phyloP scores from a whole-genome alignment of 2,888 invertebrate species.

The Nycteola revayana region DNA sequence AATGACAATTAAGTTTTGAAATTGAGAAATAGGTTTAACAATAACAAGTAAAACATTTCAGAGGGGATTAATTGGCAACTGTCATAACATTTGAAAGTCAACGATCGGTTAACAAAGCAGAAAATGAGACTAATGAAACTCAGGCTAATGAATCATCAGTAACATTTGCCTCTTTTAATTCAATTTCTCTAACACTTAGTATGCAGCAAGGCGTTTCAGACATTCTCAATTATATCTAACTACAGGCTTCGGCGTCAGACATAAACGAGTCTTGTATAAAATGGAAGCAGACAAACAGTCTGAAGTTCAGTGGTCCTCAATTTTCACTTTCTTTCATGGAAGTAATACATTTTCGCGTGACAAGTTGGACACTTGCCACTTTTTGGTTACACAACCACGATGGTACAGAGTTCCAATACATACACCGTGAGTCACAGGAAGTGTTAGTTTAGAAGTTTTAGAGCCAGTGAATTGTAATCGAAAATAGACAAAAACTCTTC shows the following conservation, averaged over 20 bases:
- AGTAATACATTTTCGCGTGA: constrained; percentile 47
- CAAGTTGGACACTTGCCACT: constrained; percentile 60
- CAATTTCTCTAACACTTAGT: constrained; percentile 49
- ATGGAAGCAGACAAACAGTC: constrained; percentile 29
- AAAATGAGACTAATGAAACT: constrained; percentile 39
- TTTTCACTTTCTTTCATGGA: constrained; percentile 56
- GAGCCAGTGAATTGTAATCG: constrained; percentile 35
- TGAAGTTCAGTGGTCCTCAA: constrained; percentile 41
- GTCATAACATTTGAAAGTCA: constrained; percentile 31
- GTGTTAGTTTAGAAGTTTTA: constrained; percentile 43
- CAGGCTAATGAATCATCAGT: constrained; percentile 40
- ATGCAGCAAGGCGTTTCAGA: constrained; percentile 38
- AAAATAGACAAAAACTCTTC: constrained; percentile 48
- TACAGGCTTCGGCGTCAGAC: constrained; percentile 21
- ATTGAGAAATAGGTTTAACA: constrained; percentile 16
- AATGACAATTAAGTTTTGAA: constrained; percentile 30
- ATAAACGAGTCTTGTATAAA: constrained; percentile 31
- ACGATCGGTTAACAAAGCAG: constrained; percentile 35
- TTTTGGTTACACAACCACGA: constrained; percentile 46
- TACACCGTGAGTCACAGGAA: constrained; percentile 50
- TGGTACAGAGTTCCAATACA: constrained; percentile 35
- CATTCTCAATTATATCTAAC: constrained; percentile 35
- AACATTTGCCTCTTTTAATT: constrained; percentile 34
- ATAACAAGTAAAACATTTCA: constrained; percentile 10
- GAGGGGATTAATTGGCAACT: constrained; percentile 24